Percentiles rank a stretch among this genome's conserved stretches.
Evolutionary conservation across 64 coral and sea anemone genomes (phyloP).

Genomic region (Orbicella faveolata): DNA sequence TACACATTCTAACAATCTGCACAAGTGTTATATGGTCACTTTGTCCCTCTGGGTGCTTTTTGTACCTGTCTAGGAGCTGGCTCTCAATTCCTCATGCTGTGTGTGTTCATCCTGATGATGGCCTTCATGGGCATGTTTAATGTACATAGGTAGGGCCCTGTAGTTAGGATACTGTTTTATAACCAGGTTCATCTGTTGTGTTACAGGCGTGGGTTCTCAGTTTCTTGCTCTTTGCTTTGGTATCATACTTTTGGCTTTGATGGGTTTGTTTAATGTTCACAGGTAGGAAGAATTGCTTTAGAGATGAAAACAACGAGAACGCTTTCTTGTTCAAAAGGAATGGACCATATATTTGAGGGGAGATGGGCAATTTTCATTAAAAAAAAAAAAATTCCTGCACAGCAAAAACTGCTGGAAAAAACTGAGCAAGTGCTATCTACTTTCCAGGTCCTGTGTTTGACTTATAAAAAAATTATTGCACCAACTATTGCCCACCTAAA

Average conservation of each 20-base stretch:
- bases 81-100: slow-evolving; percentile 35
- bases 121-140: slow-evolving; percentile 35
- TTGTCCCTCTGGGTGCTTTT: neutral
- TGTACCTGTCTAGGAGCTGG: slow-evolving; percentile 22
- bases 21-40: neutral
- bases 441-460: too few species aligned
- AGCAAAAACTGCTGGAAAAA: too few species aligned
- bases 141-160: slow-evolving; percentile 23
- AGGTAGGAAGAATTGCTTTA: slow-evolving; percentile 54
- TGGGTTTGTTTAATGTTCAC: slow-evolving; percentile 99
- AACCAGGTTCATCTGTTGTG: neutral
- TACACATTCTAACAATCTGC: neutral
- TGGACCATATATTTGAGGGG: too few species aligned
- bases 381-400: too few species aligned
- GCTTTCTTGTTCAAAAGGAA: too few species aligned
- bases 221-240: slow-evolving; percentile 96
- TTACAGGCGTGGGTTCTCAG: slow-evolving; percentile 82
- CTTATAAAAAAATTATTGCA: too few species aligned
- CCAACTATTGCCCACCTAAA: too few species aligned
- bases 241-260: slow-evolving; percentile 89
- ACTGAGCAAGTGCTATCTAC: too few species aligned
- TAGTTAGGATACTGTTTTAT: neutral
- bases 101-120: slow-evolving; percentile 8
- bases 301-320: too few species aligned
- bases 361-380: too few species aligned